These are phyloP conservation scores for Neelides folsomi DNA, from an alignment of 2,888 invertebrate species.

Conservation along the genomic window DNA sequence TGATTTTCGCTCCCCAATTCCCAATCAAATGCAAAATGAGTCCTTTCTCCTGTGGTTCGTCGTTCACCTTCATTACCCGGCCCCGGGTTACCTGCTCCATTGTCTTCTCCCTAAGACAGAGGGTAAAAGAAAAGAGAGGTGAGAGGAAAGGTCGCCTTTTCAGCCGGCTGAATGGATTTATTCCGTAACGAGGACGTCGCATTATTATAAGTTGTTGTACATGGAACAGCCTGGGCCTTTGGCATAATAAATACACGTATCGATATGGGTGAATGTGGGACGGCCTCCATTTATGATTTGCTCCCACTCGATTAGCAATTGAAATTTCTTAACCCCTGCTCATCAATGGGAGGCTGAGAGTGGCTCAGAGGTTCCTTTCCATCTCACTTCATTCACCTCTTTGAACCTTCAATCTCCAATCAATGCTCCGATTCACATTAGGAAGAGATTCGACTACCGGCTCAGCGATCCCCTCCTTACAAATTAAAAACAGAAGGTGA, in stretches of 20 bases:
- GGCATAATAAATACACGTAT: too few species aligned
- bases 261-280: not conserved
- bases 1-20: constrained; percentile 14
- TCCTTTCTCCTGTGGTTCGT: constrained; percentile 5
- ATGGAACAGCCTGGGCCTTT: too few species aligned
- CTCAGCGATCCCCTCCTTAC: too few species aligned
- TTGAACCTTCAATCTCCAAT: too few species aligned
- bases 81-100: constrained; percentile 7
- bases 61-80: constrained; percentile 8
- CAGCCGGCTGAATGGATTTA: constrained; percentile 16
- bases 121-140: constrained; percentile 14
- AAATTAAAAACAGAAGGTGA: too few species aligned
- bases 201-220: too few species aligned
- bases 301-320: not conserved
- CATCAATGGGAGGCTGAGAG: too few species aligned
- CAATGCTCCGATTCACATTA: too few species aligned
- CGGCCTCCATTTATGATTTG: not conserved
- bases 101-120: constrained; percentile 5
- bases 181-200: constrained; percentile 5
- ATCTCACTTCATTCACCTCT: too few species aligned
- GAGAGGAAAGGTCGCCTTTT: constrained; percentile 20
- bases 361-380: too few species aligned
- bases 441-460: too few species aligned
- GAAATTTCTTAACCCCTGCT: too few species aligned
- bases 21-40: constrained; percentile 24